Base-by-base conservation (phyloP, 2,888 invertebrate genomes). In the Lingula anatina region DNA sequence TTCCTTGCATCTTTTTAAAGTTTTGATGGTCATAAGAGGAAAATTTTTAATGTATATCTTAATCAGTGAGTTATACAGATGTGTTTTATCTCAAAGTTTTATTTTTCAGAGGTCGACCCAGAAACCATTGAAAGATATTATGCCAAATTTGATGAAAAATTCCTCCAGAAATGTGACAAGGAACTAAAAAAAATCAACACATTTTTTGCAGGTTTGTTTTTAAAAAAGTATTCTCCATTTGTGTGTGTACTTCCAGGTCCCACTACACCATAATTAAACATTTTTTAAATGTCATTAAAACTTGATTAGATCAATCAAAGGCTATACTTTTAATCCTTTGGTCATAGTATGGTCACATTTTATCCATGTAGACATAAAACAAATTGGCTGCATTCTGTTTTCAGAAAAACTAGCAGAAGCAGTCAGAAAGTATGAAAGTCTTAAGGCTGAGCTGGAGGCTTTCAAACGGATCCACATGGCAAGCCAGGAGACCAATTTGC, bases 371-470 rank as follows among this genome's bases (percentile, higher is more conserved):
- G n/a, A n/a, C n/a, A n/a, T n/a, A n/a, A n/a, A n/a, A n/a, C n/a
- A n/a, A n/a, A n/a, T n/a, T n/a, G n/a, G n/a, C n/a, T n/a, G n/a
- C n/a, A n/a, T 48, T 38, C 38, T 53, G 68, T 79, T 56, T 55
- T 39, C 77, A 88, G 94, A 96, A 80, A 99, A 99, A 78, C 81
- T 97, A 64, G 96, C 97, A 0, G 97, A 97, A 81, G 97, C 96
- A 0, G 94, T 91, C 1, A 83, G 96, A 58, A 95, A 94, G 79
- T 94, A 87, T 78, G 90, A 91, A 21, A 90, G 86, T 42, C 79
- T 97, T 18, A 88, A 89, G 75, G 89, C 88, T 47, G 96, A 97
- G 72, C 79, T 97, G 2, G 88, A 84, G 55, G 76, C 78, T 3
- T 79, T 81, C 2, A 64, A 74, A 25, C 9, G 9, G 31, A 31